Conservation (phyloP, 2,888 invertebrate species). For the Beris chalybata region DNA sequence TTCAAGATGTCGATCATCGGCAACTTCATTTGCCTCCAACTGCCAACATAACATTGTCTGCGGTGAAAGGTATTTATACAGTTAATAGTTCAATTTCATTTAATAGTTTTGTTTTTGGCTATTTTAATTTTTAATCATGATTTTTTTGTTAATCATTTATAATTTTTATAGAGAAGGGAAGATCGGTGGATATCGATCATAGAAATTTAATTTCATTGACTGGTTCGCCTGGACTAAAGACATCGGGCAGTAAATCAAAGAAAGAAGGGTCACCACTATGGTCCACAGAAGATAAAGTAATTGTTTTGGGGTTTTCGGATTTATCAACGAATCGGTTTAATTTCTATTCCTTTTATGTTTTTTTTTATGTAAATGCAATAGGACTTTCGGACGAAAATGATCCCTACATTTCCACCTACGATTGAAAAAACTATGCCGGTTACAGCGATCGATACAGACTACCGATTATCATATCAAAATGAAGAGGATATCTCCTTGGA, state of each 20-base stretch:
- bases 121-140: not conserved
- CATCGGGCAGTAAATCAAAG: conserved; percentile 41
- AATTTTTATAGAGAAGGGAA: conserved; percentile 45
- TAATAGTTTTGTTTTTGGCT: not conserved
- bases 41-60: conserved; percentile 50
- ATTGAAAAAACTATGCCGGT: conserved; percentile 7
- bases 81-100: not conserved
- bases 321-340: not conserved
- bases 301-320: not conserved
- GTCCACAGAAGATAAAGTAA: conserved; percentile 30
- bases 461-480: conserved; percentile 24
- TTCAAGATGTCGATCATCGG: conserved; percentile 64
- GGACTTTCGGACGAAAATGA: conserved; percentile 27
- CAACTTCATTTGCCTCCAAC: conserved; percentile 57
- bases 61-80: conserved; percentile 34
- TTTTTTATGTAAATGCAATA: not conserved
- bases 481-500: conserved; percentile 24
- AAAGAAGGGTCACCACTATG: conserved; percentile 17
- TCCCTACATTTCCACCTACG: conserved; percentile 12
- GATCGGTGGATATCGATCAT: conserved; percentile 73
- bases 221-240: conserved; percentile 62
- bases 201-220: conserved; percentile 82
- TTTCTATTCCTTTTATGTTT: conserved; percentile 2
- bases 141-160: conserved; percentile 3
- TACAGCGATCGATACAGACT: conserved; percentile 23